Conservation (phyloP, 1,140 invertebrate genomes). For the Propsilocerus akamusi region DNA sequence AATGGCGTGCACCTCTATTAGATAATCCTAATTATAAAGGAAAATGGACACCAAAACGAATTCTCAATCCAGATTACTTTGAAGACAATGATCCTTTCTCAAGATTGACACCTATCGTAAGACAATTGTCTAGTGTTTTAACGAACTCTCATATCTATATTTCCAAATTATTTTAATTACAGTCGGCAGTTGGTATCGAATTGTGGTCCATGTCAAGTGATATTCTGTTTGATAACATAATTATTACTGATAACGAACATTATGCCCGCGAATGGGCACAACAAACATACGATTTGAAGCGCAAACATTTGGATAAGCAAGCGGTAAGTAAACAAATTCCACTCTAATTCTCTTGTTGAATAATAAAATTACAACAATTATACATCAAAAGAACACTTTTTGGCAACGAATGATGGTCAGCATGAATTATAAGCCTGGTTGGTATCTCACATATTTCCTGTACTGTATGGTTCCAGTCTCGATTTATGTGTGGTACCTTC, state of each 20-base stretch:
- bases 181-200: slow-evolving; percentile 88
- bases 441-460: slow-evolving; percentile 55
- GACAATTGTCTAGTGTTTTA: no score
- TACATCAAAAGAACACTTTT: slow-evolving; percentile 33
- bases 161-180: slow-evolving; percentile 6
- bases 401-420: slow-evolving; percentile 52
- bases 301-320: slow-evolving; percentile 54
- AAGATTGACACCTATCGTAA: slow-evolving; percentile 81
- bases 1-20: slow-evolving; percentile 80
- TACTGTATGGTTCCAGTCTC: slow-evolving; percentile 54
- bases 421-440: slow-evolving; percentile 57
- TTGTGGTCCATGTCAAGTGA: slow-evolving; percentile 95
- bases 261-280: slow-evolving; percentile 64
- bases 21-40: slow-evolving; percentile 90
- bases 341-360: neutral
- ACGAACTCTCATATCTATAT: no score
- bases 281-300: slow-evolving; percentile 73
- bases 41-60: slow-evolving; percentile 75
- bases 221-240: slow-evolving; percentile 89
- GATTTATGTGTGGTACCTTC: slow-evolving; percentile 52
- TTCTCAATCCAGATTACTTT: slow-evolving; percentile 85
- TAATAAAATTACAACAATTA: slow-evolving; percentile 6
- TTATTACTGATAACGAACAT: slow-evolving; percentile 72
- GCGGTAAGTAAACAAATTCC: slow-evolving; percentile 38
- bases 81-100: slow-evolving; percentile 76